Evolutionary conservation across 1,140 invertebrate genomes (phyloP), one percentile per base, ranked within the genome.

Genomic region (Drosophila trapezifrons): DNA sequence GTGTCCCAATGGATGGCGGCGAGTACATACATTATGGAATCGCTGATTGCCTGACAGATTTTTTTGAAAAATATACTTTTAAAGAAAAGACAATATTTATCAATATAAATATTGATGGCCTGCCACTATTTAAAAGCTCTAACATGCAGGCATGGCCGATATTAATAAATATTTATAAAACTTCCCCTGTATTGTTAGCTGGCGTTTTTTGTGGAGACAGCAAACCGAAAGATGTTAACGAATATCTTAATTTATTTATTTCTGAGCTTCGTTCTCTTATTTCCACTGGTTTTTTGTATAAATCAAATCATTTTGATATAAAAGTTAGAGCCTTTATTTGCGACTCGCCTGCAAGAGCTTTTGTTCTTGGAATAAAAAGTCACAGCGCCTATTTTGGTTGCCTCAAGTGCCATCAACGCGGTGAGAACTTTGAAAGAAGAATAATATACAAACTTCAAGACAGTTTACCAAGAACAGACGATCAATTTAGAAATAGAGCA

Each of bases 1-100:
- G 58, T 60, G 58, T 47, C n/a, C n/a, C n/a, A n/a, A n/a, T n/a
- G n/a, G n/a, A n/a, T n/a, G n/a, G n/a, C n/a, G n/a, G n/a, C n/a
- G n/a, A n/a, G n/a, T n/a, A n/a, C n/a, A n/a, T 57, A 13, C 25
- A 57, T 57, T 56, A 56, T 56, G 54, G 54, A 56, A 57, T 57
- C 17, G 55, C 40, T 32, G 42, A 45, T 57, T 57, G 55, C 9
- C 29, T 45, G 27, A 57, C 55, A 20, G 55, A 57, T 57, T 45
- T 56, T 56, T 29, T 56, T 56, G 37, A 56, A 56, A 42, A 43
- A 4, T 56, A 25, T 40, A 37, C 51, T 29, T 56, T 42, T 12
- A 42, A 29, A 40, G 38, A 56, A 42, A 43, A 42, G 54, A 17
- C 54, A 56, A 15, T 56, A 4, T 42, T 13, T 27, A 56, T 43